Percentiles rank a stretch among this genome's conserved stretches.
Conservation (phyloP, 2,797 vertebrate species). For the Cryptoblepharus egeriae region DNA sequence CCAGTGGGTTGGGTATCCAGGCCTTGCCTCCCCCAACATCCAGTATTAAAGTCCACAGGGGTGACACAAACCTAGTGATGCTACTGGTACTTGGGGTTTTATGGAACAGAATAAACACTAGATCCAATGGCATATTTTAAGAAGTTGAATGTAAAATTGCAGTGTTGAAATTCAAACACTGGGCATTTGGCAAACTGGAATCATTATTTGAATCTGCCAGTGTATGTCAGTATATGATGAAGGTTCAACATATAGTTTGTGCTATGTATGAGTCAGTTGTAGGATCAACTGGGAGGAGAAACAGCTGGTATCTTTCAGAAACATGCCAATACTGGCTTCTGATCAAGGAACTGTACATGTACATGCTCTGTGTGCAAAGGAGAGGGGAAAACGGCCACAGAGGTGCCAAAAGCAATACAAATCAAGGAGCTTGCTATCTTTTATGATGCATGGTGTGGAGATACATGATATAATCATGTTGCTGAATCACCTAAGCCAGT, state of each 20-base stretch:
- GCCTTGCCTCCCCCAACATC: no score
- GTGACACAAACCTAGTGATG: no score
- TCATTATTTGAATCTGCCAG: neutral
- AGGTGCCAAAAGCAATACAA: neutral
- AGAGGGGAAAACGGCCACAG: neutral
- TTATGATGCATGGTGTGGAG: neutral
- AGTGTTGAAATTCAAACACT: no score
- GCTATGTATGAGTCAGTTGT: neutral
- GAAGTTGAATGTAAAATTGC: no score
- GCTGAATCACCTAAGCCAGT: no score
- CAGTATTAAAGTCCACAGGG: no score
- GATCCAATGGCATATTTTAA: no score
- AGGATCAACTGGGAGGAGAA: neutral
- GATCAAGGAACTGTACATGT: neutral
- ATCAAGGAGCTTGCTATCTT: neutral
- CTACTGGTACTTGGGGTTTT: no score
- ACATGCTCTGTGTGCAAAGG: neutral
- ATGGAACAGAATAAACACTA: no score
- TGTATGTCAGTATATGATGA: neutral
- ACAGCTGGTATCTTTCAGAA: neutral
- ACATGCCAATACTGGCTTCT: neutral
- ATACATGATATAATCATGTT: no score
- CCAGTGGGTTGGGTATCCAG: no score
- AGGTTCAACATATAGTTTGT: neutral
- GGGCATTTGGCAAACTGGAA: neutral